Conservation (phyloP, 2,113 vertebrate species). For the Ophthalmolycus amberensis region DNA sequence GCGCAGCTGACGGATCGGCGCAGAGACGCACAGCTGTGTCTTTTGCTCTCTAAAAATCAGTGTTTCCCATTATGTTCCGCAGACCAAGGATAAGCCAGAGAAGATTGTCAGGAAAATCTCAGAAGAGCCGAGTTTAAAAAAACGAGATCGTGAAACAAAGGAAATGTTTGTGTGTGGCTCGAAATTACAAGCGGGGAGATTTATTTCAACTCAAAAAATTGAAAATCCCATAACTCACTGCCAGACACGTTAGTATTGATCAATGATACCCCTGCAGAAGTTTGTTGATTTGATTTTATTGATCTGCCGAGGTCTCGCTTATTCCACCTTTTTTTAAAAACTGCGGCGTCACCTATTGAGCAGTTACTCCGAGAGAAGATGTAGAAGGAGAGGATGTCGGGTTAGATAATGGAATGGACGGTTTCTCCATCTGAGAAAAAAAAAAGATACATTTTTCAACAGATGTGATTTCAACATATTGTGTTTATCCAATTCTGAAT, state of each 20-base stretch:
- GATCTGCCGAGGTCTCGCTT: conserved; percentile 18
- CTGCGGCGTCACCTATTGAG: background rate
- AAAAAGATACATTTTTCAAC: background rate
- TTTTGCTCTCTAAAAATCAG: conserved; percentile 45
- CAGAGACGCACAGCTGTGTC: conserved; percentile 54
- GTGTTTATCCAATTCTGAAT: conserved; percentile 17
- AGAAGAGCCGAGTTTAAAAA: background rate
- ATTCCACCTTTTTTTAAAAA: conserved; percentile 42
- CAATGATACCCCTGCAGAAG: conserved; percentile 38
- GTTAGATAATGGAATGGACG: conserved; percentile 20
- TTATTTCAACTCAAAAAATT: background rate
- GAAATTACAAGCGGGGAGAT: background rate
- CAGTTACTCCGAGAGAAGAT: background rate
- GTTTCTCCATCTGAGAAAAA: background rate
- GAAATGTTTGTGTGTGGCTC: conserved; percentile 23
- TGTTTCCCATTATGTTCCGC: conserved; percentile 18
- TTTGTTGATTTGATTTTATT: conserved; percentile 40
- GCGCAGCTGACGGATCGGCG: conserved; percentile 22
- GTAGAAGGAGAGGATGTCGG: conserved; percentile 21
- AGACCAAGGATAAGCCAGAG: conserved; percentile 19
- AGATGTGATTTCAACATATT: conserved; percentile 41
- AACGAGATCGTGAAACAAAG: conserved; percentile 18
- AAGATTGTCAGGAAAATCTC: conserved; percentile 17
- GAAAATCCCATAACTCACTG: conserved; percentile 11
- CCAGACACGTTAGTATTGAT: conserved; percentile 34